These are phyloP conservation scores for Vulpes ferrilata DNA, from an alignment of 2,113 vertebrate genomes.

Conservation along the genomic window DNA sequence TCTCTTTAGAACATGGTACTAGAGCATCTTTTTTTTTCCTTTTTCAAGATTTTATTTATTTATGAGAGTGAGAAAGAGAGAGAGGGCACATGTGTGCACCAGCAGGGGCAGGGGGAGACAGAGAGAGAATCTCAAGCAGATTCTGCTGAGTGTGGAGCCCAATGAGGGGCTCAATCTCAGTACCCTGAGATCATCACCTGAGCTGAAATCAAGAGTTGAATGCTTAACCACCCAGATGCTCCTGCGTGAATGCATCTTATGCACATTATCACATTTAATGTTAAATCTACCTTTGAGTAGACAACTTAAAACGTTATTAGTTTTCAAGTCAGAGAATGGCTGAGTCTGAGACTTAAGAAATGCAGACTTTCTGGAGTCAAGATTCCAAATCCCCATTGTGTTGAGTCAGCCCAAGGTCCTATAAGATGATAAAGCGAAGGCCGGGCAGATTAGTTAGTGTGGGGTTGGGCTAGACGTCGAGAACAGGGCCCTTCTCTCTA, in stretches of 20 bases:
- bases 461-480: neutral
- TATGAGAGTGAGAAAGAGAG: no score
- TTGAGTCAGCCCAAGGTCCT: slow-evolving; percentile 42
- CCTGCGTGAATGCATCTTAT: neutral
- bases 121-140: neutral
- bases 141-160: neutral
- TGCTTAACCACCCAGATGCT: neutral
- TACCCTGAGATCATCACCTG: neutral
- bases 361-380: slow-evolving; percentile 69
- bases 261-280: slow-evolving; percentile 10
- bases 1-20: neutral
- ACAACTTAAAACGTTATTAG: slow-evolving; percentile 39
- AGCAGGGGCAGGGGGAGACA: neutral
- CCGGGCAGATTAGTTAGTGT: slow-evolving; percentile 4
- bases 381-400: slow-evolving; percentile 21
- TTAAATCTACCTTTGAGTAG: neutral
- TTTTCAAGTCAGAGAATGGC: slow-evolving; percentile 41
- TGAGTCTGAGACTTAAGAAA: slow-evolving; percentile 57
- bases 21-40: neutral
- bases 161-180: neutral
- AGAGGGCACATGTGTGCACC: neutral
- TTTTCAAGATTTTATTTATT: neutral
- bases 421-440: slow-evolving; percentile 32
- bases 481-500: neutral
- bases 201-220: neutral